Percentiles rank a stretch among this genome's conserved stretches.
Conservation (phyloP, 2,113 vertebrate genomes). For the Pithys albifrons region DNA sequence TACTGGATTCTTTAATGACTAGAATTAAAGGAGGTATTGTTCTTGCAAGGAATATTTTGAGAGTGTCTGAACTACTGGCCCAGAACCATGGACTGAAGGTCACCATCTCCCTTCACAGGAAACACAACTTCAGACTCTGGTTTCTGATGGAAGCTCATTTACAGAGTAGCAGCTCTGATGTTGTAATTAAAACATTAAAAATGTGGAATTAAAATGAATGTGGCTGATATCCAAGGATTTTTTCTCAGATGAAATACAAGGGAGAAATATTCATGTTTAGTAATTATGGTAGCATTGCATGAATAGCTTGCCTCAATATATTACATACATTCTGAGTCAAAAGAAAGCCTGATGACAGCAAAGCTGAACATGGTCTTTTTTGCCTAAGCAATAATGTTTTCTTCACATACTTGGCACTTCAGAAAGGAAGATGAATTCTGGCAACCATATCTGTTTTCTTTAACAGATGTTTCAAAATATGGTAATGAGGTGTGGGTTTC, state of each 20-base stretch:
- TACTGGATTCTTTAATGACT: neutral
- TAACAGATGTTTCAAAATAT: constrained; percentile 57
- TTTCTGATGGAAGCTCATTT: neutral
- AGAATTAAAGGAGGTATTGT: neutral
- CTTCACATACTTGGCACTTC: neutral
- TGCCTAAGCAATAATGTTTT: neutral
- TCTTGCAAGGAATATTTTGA: neutral
- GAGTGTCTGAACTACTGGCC: neutral
- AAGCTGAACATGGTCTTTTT: neutral
- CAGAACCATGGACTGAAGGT: neutral
- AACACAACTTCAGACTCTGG: neutral
- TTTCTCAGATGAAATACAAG: neutral
- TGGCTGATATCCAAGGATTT: neutral
- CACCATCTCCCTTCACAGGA: neutral
- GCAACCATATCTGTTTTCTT: constrained; percentile 15
- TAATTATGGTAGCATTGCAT: neutral
- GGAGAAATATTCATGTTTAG: neutral
- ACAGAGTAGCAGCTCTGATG: neutral
- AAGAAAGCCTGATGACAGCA: neutral
- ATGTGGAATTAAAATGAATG: neutral
- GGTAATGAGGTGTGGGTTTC: constrained; percentile 49
- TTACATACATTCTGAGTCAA: neutral
- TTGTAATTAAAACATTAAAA: neutral
- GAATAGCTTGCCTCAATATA: constrained; percentile 10
- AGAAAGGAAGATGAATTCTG: constrained; percentile 36